Evolutionary conservation across 2,113 vertebrate genomes (phyloP).

Genomic region (Dipodomys ordii): DNA sequence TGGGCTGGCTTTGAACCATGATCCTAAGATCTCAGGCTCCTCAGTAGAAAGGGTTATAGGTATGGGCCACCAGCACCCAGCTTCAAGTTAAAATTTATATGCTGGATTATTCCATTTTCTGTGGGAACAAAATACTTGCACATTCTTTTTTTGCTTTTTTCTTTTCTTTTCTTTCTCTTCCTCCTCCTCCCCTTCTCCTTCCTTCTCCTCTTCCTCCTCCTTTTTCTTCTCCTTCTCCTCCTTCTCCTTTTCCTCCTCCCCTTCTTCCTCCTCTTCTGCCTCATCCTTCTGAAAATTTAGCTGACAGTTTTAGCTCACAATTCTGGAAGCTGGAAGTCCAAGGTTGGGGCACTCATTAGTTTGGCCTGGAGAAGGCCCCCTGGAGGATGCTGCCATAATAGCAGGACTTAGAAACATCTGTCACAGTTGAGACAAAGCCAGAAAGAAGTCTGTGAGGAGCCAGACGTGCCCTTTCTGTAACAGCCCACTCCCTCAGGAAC

Average conservation of each 20-base stretch:
- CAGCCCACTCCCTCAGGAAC: background rate
- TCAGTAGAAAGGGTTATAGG: no score
- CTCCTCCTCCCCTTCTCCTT: no score
- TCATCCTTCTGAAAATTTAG: no score
- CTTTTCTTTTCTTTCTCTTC: no score
- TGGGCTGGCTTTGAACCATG: no score
- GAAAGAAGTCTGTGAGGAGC: background rate
- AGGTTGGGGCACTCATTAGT: background rate
- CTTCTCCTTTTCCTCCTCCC: background rate
- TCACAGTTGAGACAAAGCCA: background rate
- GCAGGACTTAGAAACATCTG: background rate
- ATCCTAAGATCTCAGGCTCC: no score
- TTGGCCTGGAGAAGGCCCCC: background rate
- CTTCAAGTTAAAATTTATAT: conserved; percentile 26
- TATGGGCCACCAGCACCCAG: no score
- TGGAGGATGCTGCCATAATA: background rate
- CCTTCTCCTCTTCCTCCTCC: no score
- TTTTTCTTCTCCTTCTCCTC: background rate
- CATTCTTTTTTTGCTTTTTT: background rate
- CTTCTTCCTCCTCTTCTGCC: no score
- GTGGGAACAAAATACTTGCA: background rate
- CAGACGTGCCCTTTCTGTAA: background rate
- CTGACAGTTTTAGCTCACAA: background rate
- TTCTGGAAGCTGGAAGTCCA: background rate
- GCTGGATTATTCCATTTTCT: background rate